These are phyloP conservation scores for Styela plicata DNA, from an alignment of 23 tunicate genomes.

Conservation along the genomic window DNA sequence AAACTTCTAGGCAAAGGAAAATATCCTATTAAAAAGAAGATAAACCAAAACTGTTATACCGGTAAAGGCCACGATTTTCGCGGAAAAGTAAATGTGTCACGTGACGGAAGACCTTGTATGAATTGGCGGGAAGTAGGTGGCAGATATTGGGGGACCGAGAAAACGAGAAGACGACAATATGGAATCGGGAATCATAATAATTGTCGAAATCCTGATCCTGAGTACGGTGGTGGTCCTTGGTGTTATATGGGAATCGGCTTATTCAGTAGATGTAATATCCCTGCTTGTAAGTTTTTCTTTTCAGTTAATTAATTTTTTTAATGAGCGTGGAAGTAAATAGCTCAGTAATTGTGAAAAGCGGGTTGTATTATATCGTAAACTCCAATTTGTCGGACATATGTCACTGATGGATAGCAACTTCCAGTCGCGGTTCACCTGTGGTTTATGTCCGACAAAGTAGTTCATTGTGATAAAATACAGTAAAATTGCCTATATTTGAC, in stretches of 20 bases:
- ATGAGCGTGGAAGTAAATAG: too few relatives aligned
- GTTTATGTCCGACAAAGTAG: too few relatives aligned
- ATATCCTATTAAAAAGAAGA: neutral
- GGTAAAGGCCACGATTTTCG: constrained; percentile 51
- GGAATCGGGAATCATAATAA: constrained; percentile 65
- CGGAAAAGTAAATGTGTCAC: constrained; percentile 33
- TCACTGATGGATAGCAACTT: too few relatives aligned
- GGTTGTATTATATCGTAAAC: too few relatives aligned
- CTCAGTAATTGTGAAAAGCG: too few relatives aligned
- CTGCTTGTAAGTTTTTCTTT: constrained; percentile 33
- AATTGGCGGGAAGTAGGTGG: constrained; percentile 33
- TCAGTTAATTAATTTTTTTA: neutral
- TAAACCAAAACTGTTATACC: constrained; percentile 40
- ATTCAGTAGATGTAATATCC: constrained; percentile 47
- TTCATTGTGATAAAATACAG: too few relatives aligned
- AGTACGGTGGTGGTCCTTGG: constrained; percentile 56
- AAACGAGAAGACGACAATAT: neutral
- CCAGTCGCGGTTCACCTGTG: too few relatives aligned
- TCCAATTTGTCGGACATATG: too few relatives aligned
- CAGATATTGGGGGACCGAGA: constrained; percentile 15
- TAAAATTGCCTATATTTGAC: too few relatives aligned
- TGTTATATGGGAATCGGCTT: constrained; percentile 42
- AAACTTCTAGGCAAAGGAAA: neutral
- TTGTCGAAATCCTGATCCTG: constrained; percentile 75
- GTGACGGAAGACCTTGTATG: constrained; percentile 34